Percentiles rank a stretch among this genome's conserved stretches.
Evolutionary conservation across 2,888 invertebrate genomes (phyloP).

Genomic region (Sesamia inferens): DNA sequence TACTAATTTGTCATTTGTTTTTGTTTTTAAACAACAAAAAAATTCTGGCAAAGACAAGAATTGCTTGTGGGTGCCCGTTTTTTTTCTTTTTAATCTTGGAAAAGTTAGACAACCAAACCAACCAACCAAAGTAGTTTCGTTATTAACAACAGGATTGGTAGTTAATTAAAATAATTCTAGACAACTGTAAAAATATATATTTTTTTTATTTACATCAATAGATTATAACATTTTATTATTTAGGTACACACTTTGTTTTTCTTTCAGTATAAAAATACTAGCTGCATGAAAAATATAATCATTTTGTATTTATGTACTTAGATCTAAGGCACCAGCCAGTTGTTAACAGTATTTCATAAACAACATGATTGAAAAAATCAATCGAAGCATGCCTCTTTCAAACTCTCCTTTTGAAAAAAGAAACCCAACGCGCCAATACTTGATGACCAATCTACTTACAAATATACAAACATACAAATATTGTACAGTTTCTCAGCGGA

Average conservation of each 20-base stretch:
- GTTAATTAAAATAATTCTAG: constrained; percentile 5
- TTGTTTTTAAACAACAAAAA: no score
- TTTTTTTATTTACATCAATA: constrained; percentile 70
- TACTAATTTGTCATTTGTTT: no score
- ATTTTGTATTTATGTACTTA: constrained; percentile 46
- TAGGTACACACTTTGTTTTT: constrained; percentile 24
- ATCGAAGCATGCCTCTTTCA: neutral
- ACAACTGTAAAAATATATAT: constrained; percentile 54
- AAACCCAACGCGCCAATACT: neutral
- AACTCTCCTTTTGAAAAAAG: neutral
- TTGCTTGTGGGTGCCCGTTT: no score
- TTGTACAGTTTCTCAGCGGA: constrained; percentile 28
- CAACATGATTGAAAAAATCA: constrained; percentile 9
- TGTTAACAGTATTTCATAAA: constrained; percentile 3
- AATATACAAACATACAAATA: constrained; percentile 53
- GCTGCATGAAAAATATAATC: constrained; percentile 48
- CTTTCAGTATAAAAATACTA: constrained; percentile 53
- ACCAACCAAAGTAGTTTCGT: neutral
- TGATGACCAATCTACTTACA: constrained; percentile 39
- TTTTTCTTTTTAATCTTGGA: neutral
- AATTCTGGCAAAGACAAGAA: no score
- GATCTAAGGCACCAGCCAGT: constrained; percentile 54
- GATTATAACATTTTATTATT: constrained; percentile 47
- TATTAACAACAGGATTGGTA: neutral
- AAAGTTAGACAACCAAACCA: neutral